phyloP scores from a whole-genome alignment of 2,888 invertebrate genomes.

The Netelia melanura region DNA sequence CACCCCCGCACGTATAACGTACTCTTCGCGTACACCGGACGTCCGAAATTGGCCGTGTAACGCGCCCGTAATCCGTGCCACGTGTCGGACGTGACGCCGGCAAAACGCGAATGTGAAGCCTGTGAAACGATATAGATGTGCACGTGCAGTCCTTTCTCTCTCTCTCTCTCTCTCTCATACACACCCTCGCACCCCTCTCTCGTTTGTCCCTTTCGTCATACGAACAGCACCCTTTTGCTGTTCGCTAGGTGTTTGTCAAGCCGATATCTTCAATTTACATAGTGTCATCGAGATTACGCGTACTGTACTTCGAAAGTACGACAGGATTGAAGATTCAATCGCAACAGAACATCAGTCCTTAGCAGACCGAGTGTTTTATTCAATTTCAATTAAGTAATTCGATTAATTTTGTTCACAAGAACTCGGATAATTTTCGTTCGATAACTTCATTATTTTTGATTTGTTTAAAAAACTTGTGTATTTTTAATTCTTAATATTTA shows the following conservation, averaged over 20 bases:
- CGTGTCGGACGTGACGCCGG: conserved; percentile 78
- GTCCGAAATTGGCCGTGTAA: conserved; percentile 82
- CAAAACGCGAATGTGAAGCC: conserved; percentile 49
- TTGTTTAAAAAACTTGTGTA: no score
- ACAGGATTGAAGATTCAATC: not conserved
- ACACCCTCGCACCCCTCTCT: conserved; percentile 29
- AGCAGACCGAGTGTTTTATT: no score
- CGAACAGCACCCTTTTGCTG: conserved; percentile 17
- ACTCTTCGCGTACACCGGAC: conserved; percentile 71
- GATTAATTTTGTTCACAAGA: no score
- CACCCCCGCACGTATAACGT: conserved; percentile 57
- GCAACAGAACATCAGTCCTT: not conserved
- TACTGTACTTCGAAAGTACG: not conserved
- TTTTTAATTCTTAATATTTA: no score
- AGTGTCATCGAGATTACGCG: conserved; percentile 42
- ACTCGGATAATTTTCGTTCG: no score
- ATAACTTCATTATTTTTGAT: no score
- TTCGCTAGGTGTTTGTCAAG: conserved; percentile 52
- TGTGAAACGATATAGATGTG: conserved; percentile 2
- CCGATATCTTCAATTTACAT: conserved; percentile 53
- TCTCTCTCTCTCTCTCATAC: not conserved
- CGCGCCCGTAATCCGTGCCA: conserved; percentile 82
- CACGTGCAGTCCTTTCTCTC: not conserved
- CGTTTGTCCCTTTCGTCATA: conserved; percentile 37
- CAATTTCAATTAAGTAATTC: no score